Conservation (phyloP, 2,797 vertebrate species). For the Ctenochaetus hawaiiensis region DNA sequence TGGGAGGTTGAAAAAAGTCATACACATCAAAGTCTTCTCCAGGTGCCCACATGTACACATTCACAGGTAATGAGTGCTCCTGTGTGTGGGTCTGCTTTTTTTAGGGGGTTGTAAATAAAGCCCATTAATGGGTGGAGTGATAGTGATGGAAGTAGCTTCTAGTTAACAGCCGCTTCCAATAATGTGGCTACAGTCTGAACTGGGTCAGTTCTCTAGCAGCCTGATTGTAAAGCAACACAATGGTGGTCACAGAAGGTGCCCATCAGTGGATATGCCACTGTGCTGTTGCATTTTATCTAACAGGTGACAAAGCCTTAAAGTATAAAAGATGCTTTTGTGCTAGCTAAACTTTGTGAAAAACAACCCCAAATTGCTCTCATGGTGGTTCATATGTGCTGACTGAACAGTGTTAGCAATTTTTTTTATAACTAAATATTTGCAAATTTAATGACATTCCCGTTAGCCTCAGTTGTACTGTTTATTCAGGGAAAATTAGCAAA, state of each 20-base stretch:
- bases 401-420: neutral
- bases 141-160: slow-evolving; percentile 15
- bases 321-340: slow-evolving; percentile 30
- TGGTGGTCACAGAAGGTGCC: slow-evolving; percentile 24
- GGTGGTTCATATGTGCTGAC: neutral
- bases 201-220: slow-evolving; percentile 30
- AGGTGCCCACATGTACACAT: slow-evolving; percentile 5
- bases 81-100: slow-evolving; percentile 17
- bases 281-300: slow-evolving; percentile 21
- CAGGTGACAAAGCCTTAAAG: slow-evolving; percentile 14
- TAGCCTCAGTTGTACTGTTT: neutral
- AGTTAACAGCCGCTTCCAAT: slow-evolving; percentile 27
- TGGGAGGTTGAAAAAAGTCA: slow-evolving; percentile 4
- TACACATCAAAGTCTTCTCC: slow-evolving; percentile 18
- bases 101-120: slow-evolving; percentile 11
- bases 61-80: slow-evolving; percentile 13
- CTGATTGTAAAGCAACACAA: slow-evolving; percentile 36
- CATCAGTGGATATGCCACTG: slow-evolving; percentile 19
- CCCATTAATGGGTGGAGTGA: slow-evolving; percentile 2
- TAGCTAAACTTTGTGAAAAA: neutral
- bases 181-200: slow-evolving; percentile 11
- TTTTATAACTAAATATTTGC: neutral
- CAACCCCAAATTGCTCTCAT: neutral
- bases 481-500: neutral
- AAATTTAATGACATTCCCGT: neutral